These are phyloP conservation scores for Diorhabda elongata DNA, from an alignment of 1,140 invertebrate genomes.

Conservation along the genomic window DNA sequence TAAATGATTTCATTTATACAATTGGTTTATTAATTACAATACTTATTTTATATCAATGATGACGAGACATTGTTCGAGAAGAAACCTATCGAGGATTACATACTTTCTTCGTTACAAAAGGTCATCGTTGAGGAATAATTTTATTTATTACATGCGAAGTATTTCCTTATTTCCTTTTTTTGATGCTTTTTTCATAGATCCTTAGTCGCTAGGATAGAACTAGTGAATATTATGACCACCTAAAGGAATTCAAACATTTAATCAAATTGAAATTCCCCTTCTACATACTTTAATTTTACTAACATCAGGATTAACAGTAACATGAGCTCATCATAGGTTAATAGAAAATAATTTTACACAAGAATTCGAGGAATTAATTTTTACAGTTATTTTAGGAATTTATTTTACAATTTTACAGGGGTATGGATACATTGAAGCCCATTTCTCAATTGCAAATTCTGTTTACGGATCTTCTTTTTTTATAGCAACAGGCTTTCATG, in stretches of 20 bases:
- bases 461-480: slow-evolving; percentile 66
- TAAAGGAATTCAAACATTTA: slow-evolving; percentile 53
- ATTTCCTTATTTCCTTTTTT: slow-evolving; percentile 62
- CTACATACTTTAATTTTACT: slow-evolving; percentile 60
- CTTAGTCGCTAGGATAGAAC: slow-evolving; percentile 57
- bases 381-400: slow-evolving; percentile 53
- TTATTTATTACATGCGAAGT: slow-evolving; percentile 46
- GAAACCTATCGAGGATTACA: slow-evolving; percentile 55
- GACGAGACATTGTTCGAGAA: slow-evolving; percentile 60
- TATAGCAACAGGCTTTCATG: slow-evolving; percentile 69
- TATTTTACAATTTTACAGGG: slow-evolving; percentile 50
- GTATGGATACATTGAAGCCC: slow-evolving; percentile 49
- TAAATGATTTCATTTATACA: slow-evolving; percentile 52
- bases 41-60: slow-evolving; percentile 58
- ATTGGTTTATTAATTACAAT: slow-evolving; percentile 47
- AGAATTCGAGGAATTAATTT: slow-evolving; percentile 46
- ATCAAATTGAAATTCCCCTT: slow-evolving; percentile 59
- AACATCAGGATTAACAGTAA: slow-evolving; percentile 54
- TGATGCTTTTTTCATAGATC: slow-evolving; percentile 63
- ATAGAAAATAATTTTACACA: slow-evolving; percentile 51
- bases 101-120: slow-evolving; percentile 48
- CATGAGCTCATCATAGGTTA: slow-evolving; percentile 55
- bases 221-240: slow-evolving; percentile 58
- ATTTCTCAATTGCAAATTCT: slow-evolving; percentile 57
- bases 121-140: slow-evolving; percentile 57